Base-by-base conservation (phyloP, 2,113 vertebrate genomes). In the Aphyosemion australe region DNA sequence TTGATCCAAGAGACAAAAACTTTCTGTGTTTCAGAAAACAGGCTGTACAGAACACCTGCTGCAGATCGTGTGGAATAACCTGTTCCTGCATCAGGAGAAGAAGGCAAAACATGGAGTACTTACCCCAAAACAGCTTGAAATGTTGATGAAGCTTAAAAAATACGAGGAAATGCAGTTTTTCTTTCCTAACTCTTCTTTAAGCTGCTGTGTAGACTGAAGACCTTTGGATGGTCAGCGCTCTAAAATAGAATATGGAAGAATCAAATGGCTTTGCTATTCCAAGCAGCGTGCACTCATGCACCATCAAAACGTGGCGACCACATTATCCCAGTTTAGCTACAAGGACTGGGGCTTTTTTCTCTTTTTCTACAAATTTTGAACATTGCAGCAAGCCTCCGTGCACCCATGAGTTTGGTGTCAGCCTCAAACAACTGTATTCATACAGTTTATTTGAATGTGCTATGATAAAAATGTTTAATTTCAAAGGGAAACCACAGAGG, bases 251-350 rank as follows among this genome's bases (percentile, higher is more conserved):
- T n/a, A 83, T 56, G 73, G 56, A 65, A 76, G 86, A 87, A 90
- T 92, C 92, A 91, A 90, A 89, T 92, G 89, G 74, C 72, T 55
- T 13, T 37, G 85, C 84, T 91, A 93, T 92, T 92, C 86, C 82
- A 74, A 89, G 90, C 79, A 58, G 65, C 71, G 21, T 34, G 19
- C 34, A 19, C 51, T 32, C 56, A 47, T 54, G 65, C 74, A 62
- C 3, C 6, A 57, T 53, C 21, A 68, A 67, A 81, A 60, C 69
- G 45, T 54, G 49, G 37, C 57, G 55, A 61, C 12, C 20, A 41
- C 20, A 13, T 31, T 5, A 54, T 13, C 12, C 31, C 21, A 32
- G 26, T 26, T 26, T 26, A 26, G n/a, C n/a, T 52, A 4, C n/a
- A 53, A 2, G 15, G 48, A 20, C n/a, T 34, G 48, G 6, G 11